Base-by-base conservation (phyloP, 2,113 vertebrate species). In the Rallus limicola region DNA sequence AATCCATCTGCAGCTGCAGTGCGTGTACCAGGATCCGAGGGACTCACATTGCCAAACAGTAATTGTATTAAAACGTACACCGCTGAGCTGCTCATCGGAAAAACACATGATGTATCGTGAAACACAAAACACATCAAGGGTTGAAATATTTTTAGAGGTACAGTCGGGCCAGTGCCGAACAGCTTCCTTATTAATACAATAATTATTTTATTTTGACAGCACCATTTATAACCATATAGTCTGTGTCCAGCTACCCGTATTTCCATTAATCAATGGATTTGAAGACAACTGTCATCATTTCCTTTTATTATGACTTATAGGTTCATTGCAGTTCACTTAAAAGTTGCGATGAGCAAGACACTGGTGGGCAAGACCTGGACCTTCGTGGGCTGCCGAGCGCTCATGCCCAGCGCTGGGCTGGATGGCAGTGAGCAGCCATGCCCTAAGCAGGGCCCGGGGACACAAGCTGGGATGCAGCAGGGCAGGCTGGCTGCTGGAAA, bases 141-240 rank as follows among this genome's bases (percentile, higher is more conserved):
- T 87, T 93, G 88, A 77, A 91, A 80, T 78, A 85, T 55, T 77
- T 93, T 79, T 63, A 90, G 74, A 86, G 55, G 42, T 91, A 91
- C 40, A 78, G 58, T 38, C 71, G 72, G 87, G 86, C 95, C 79
- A 59, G 64, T 77, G 96, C 97, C 36, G 75, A 98, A 91, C 93
- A 53, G 77, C 93, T 97, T 95, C 97, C 97, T 97, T 98, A 98
- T 98, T 98, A 98, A 98, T 98, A 97, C 97, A 98, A 98, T 98
- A 98, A 98, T 98, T 98, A 98, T 98, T 98, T 98, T 97, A 95
- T 97, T 97, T 96, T 97, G 98, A 98, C 98, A 98, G 98, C 94
- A 85, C 96, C 97, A 97, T 98, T 98, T 98, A 97, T 98, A 98
- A 98, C 98, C 97, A 98, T 98, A 98, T 97, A 98, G 96, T 97